Evolutionary conservation across 1,140 invertebrate species (phyloP).

Genomic region (Forficula auricularia): DNA sequence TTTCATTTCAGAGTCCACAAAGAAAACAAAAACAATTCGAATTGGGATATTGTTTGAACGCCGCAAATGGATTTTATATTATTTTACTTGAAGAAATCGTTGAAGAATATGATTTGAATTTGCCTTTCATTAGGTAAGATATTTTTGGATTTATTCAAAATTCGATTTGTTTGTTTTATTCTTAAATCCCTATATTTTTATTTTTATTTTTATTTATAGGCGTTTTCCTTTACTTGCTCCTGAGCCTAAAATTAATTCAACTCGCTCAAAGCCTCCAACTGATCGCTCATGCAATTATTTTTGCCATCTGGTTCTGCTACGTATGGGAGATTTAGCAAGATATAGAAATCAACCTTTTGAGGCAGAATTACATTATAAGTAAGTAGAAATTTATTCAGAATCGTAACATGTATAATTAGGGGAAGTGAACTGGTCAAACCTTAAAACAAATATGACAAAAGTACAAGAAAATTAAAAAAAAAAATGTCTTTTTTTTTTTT

Average conservation of each 20-base stretch:
- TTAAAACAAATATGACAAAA: too few species aligned
- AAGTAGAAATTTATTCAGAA: too few species aligned
- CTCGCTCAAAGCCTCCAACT: not conserved
- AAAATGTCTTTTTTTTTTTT: too few species aligned
- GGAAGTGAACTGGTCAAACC: too few species aligned
- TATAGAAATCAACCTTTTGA: constrained; percentile 62
- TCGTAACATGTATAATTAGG: too few species aligned
- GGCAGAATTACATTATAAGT: constrained; percentile 63
- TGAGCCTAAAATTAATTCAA: too few species aligned
- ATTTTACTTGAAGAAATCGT: constrained; percentile 66
- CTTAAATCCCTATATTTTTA: too few species aligned
- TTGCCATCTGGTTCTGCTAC: constrained; percentile 71
- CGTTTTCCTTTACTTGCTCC: too few species aligned
- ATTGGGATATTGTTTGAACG: constrained; percentile 59
- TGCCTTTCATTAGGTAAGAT: constrained; percentile 48
- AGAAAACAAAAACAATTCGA: constrained; percentile 53
- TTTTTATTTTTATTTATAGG: too few species aligned
- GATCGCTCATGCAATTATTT: constrained; percentile 50
- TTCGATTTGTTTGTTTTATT: too few species aligned
- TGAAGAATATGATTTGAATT: constrained; percentile 58
- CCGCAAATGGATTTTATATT: constrained; percentile 69
- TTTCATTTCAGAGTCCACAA: constrained; percentile 51
- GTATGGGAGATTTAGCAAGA: constrained; percentile 68
- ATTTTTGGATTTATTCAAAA: too few species aligned
- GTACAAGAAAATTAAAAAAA: too few species aligned